A percentile compares a stretch with the other conserved stretches of the same genome.
These are phyloP conservation scores for Acrocephalus scirpaceus DNA, from an alignment of 2,797 vertebrate species.

Conservation along the genomic window DNA sequence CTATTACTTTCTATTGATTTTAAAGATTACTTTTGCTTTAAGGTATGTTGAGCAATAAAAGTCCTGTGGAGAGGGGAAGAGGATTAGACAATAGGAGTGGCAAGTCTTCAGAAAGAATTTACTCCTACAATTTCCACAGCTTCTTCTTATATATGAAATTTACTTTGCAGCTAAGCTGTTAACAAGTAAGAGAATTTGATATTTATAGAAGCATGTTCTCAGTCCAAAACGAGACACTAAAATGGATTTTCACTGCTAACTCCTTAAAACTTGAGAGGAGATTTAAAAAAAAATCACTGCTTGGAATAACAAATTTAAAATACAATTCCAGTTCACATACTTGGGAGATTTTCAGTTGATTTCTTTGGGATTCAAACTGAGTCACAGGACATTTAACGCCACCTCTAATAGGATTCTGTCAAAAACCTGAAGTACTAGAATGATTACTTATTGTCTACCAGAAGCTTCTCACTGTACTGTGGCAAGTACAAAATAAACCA, in stretches of 20 bases:
- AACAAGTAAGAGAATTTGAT: neutral
- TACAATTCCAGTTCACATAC: neutral
- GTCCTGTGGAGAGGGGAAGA: neutral
- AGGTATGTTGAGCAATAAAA: neutral
- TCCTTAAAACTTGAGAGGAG: neutral
- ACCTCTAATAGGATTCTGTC: neutral
- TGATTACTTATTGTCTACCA: neutral
- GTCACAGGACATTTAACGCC: neutral
- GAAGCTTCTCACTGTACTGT: neutral
- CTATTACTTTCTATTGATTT: constrained; percentile 21
- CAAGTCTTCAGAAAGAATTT: neutral
- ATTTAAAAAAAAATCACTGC: neutral
- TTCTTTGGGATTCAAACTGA: neutral
- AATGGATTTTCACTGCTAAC: neutral
- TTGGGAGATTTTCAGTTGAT: neutral
- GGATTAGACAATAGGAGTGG: neutral
- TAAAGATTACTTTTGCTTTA: constrained; percentile 8
- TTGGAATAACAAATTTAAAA: neutral
- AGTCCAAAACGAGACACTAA: neutral
- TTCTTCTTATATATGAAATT: neutral
- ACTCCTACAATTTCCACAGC: neutral
- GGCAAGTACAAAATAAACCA: neutral
- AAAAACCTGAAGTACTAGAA: neutral
- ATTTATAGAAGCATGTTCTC: neutral
- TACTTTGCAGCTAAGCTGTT: neutral